These are phyloP conservation scores for Papilio helenus DNA, from an alignment of 1,140 invertebrate species.

Conservation along the genomic window DNA sequence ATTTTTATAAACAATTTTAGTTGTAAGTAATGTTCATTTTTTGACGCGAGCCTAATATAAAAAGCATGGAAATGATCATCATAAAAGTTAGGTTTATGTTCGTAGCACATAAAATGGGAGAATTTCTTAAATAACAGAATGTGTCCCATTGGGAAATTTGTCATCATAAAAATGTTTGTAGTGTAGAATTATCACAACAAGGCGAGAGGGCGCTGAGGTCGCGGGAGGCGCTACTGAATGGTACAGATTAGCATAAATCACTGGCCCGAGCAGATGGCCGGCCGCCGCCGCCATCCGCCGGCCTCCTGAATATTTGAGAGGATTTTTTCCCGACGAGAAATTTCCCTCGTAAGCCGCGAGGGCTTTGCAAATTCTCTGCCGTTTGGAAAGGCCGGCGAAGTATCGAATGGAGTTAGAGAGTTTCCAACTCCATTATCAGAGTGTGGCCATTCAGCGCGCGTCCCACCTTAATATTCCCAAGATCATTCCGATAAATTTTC, in stretches of 20 bases:
- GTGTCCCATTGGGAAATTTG: not conserved
- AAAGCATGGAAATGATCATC: too few relatives aligned
- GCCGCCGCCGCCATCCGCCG: not conserved
- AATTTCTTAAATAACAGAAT: too few relatives aligned
- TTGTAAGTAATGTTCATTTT: too few relatives aligned
- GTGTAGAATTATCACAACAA: slow-evolving; percentile 22
- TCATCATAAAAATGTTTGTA: slow-evolving; percentile 23
- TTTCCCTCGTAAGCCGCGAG: slow-evolving; percentile 32
- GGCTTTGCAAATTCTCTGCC: slow-evolving; percentile 35
- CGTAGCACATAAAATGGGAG: too few relatives aligned
- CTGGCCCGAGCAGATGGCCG: slow-evolving; percentile 38
- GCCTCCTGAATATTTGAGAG: slow-evolving; percentile 44
- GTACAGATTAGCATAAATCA: slow-evolving; percentile 51
- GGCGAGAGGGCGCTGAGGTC: slow-evolving; percentile 25
- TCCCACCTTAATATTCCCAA: not conserved
- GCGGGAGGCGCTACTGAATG: not conserved
- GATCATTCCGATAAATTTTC: slow-evolving; percentile 6
- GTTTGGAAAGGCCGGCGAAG: slow-evolving; percentile 15
- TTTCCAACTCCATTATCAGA: slow-evolving; percentile 32
- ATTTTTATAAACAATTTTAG: too few relatives aligned
- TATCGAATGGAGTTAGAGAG: slow-evolving; percentile 36
- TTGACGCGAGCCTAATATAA: too few relatives aligned
- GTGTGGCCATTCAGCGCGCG: not conserved
- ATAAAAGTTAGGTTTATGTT: too few relatives aligned
- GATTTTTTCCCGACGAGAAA: slow-evolving; percentile 37